Evolutionary conservation across 2,113 vertebrate species (phyloP).

Genomic region (Anarhynchus alexandrinus): DNA sequence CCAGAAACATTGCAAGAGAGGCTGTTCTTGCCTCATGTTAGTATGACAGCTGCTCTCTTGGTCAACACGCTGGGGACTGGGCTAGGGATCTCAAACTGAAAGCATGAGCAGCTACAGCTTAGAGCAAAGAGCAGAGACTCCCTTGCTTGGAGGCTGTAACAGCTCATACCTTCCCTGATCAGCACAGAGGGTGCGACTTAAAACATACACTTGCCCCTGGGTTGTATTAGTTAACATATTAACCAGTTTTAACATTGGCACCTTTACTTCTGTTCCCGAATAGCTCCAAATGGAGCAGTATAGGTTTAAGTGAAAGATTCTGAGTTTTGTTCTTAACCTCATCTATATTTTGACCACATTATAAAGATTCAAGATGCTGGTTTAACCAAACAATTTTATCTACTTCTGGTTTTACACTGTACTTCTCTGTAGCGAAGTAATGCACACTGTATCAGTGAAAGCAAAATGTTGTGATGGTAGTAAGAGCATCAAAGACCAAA

Average conservation of each 20-base stretch:
- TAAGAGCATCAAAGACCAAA: accelerated
- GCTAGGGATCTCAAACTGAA: neutral
- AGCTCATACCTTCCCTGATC: neutral
- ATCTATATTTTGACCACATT: neutral
- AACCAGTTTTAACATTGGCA: neutral
- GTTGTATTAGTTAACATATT: neutral
- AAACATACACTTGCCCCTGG: neutral
- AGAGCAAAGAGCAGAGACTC: neutral
- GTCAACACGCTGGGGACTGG: neutral
- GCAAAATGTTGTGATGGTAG: neutral
- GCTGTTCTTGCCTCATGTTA: neutral
- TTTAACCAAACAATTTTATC: neutral
- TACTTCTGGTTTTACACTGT: neutral
- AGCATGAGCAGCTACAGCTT: neutral
- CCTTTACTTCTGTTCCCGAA: neutral
- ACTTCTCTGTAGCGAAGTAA: neutral
- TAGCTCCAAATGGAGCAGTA: neutral
- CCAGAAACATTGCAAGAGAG: neutral
- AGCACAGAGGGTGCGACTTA: neutral
- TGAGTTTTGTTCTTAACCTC: neutral
- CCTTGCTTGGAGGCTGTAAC: neutral
- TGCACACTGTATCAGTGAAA: neutral
- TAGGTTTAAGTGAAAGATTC: neutral
- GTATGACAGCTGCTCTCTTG: neutral
- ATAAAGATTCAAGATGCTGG: neutral